A percentile compares a stretch with the other conserved stretches of the same genome.
Conservation (phyloP, 1,140 invertebrate genomes). For the Apis florea region DNA sequence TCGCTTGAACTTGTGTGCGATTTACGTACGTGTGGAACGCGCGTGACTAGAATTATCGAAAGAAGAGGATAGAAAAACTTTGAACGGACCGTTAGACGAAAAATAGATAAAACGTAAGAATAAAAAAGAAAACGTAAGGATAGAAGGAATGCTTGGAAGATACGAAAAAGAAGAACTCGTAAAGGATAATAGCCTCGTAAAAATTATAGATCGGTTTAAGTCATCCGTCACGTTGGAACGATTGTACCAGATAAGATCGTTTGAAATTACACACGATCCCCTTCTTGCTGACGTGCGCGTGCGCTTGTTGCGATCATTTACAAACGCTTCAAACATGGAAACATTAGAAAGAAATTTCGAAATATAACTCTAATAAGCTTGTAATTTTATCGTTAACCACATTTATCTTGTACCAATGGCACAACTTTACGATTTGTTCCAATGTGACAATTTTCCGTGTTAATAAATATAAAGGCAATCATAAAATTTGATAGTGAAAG, state of each 20-base stretch:
- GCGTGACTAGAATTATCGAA: neutral
- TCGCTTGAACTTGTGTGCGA: no score
- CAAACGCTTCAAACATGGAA: neutral
- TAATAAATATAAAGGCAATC: no score
- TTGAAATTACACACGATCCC: constrained; percentile 51
- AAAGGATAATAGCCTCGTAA: neutral
- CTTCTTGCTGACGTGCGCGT: neutral
- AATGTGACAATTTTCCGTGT: no score
- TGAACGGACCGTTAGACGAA: neutral
- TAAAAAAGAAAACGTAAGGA: no score
- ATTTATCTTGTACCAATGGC: neutral
- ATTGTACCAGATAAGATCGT: neutral
- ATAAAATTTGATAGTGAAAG: no score
- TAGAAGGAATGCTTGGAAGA: neutral
- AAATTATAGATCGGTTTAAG: constrained; percentile 19
- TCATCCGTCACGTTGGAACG: neutral
- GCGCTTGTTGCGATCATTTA: neutral
- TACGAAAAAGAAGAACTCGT: no score
- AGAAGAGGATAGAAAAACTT: no score
- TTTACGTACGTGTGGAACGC: neutral
- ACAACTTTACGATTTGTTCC: neutral
- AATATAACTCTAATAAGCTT: constrained; percentile 7
- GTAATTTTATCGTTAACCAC: neutral
- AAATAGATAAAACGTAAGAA: no score
- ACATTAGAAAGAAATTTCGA: neutral